phyloP scores from a whole-genome alignment of 2,888 invertebrate genomes.

The Endomychus coccineus region DNA sequence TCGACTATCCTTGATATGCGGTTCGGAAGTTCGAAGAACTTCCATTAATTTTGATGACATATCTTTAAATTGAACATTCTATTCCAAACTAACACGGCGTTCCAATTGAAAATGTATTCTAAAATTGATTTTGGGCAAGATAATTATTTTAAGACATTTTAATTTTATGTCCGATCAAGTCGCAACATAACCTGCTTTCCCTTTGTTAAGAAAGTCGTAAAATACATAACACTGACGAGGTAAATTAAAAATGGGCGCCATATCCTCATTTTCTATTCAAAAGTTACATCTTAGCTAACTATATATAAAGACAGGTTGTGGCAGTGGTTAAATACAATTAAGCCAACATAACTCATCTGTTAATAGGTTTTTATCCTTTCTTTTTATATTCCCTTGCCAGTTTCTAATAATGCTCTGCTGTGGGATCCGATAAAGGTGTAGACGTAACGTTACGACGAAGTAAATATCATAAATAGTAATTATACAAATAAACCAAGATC shows the following conservation, averaged over 20 bases:
- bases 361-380: conserved; percentile 1
- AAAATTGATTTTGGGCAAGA: too few relatives aligned
- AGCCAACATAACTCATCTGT: conserved; percentile 1
- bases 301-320: conserved; percentile 14
- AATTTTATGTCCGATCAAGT: too few relatives aligned
- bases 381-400: neutral
- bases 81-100: too few relatives aligned
- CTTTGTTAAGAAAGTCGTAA: too few relatives aligned
- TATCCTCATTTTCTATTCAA: conserved; percentile 19
- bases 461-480: neutral
- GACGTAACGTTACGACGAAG: neutral
- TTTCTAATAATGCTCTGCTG: neutral
- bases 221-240: conserved; percentile 2
- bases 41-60: too few relatives aligned
- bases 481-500: too few relatives aligned
- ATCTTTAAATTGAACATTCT: too few relatives aligned
- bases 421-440: neutral
- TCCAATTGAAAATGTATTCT: too few relatives aligned
- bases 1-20: too few relatives aligned
- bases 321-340: conserved; percentile 12
- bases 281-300: conserved; percentile 15
- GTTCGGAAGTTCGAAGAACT: too few relatives aligned
- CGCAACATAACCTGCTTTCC: too few relatives aligned
- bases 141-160: too few relatives aligned
- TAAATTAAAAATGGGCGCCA: conserved; percentile 24